Evolutionary conservation across 2,888 invertebrate genomes (phyloP).

Genomic region (Diplolepis rosae): DNA sequence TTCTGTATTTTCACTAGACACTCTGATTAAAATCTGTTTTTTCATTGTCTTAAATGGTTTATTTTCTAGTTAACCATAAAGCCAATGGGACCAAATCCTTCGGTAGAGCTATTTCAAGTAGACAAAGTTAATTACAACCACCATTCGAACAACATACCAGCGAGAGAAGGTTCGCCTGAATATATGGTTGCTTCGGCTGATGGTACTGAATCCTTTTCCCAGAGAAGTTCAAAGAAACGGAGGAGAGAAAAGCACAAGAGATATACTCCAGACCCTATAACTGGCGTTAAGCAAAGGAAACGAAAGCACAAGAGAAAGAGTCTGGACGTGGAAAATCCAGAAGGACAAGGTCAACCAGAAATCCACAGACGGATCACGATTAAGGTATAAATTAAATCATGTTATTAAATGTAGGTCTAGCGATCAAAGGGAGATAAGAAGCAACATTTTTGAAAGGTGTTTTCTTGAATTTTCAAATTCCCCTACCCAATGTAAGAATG

Average conservation of each 20-base stretch:
- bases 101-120: slow-evolving; percentile 54
- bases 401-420: no score
- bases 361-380: slow-evolving; percentile 86
- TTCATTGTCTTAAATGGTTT: neutral
- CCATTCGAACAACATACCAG: slow-evolving; percentile 60
- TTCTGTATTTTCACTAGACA: no score
- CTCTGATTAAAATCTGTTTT: neutral
- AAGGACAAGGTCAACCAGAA: slow-evolving; percentile 72
- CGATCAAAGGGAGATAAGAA: no score
- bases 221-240: slow-evolving; percentile 70
- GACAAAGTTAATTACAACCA: slow-evolving; percentile 59
- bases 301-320: slow-evolving; percentile 88
- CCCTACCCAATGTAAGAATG: no score
- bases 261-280: slow-evolving; percentile 82
- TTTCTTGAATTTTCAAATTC: no score
- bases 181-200: slow-evolving; percentile 71
- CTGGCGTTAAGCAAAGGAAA: slow-evolving; percentile 81
- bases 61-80: slow-evolving; percentile 67
- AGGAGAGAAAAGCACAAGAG: slow-evolving; percentile 83
- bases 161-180: slow-evolving; percentile 69
- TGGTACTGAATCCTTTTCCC: slow-evolving; percentile 66
- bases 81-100: slow-evolving; percentile 66
- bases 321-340: slow-evolving; percentile 78
- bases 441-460: no score
- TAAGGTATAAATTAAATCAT: slow-evolving; percentile 78